Conservation (phyloP, 2,797 vertebrate genomes). For the Sandelia bainsii region DNA sequence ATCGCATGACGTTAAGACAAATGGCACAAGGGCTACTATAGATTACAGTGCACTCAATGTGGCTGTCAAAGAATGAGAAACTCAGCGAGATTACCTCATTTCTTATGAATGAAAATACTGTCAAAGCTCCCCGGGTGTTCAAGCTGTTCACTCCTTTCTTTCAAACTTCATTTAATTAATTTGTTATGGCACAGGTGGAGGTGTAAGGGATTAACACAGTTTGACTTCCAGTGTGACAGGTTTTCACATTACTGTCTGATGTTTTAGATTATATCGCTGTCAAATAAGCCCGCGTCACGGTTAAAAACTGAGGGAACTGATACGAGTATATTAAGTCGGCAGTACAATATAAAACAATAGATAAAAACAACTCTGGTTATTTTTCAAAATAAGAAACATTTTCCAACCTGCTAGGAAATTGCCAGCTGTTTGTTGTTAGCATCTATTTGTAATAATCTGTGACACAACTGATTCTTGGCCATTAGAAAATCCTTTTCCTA, state of each 20-base stretch:
- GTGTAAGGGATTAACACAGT: too few relatives aligned
- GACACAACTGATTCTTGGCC: too few relatives aligned
- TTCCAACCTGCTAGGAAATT: too few relatives aligned
- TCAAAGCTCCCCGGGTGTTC: background rate
- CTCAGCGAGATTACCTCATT: background rate
- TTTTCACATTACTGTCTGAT: background rate
- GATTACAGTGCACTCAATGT: background rate
- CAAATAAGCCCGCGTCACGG: background rate
- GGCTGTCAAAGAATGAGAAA: background rate
- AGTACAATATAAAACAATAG: too few relatives aligned
- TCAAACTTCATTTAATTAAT: background rate
- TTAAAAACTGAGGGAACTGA: background rate
- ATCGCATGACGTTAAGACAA: constrained; percentile 13
- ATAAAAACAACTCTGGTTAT: too few relatives aligned
- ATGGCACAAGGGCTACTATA: background rate
- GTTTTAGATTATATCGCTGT: background rate
- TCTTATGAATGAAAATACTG: background rate
- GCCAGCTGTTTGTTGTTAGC: too few relatives aligned
- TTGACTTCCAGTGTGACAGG: background rate
- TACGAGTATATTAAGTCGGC: too few relatives aligned
- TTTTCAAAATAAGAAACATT: too few relatives aligned
- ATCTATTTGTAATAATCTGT: too few relatives aligned
- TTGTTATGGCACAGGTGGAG: background rate
- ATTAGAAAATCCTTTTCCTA: too few relatives aligned
- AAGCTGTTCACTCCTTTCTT: background rate